Evolutionary conservation across 1,140 invertebrate genomes (phyloP), one percentile per base, ranked within the genome.

Genomic region (Brachionus paranguensis): DNA sequence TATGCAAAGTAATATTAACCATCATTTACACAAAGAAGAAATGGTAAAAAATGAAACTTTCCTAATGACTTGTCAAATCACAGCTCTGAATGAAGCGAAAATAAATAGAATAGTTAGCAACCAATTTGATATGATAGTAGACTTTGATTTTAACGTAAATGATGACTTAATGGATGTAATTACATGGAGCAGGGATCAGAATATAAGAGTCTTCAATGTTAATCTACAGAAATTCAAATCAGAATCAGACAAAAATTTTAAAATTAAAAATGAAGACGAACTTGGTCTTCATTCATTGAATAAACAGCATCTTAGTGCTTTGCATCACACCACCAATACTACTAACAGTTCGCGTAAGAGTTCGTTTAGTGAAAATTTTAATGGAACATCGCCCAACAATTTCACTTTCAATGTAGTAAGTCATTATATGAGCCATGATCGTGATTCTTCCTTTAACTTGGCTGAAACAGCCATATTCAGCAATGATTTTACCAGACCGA

Each of bases 341-440:
- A 76, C 72, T 27, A 76, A 76, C 50, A 76, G 72, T 50, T 76
- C 72, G 3, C 41, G 72, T 3, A 76, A 76, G 27, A 76, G 72
- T 10, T 76, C 72, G 3, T 76, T 76, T 76, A 76, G 72, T 29
- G 72, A 76, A 76, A 76, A 76, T 47, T 29, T 76, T 27, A 76
- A 50, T 41, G 72, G 72, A 27, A 76, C 72, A 27, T 50, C 72
- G 12, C 72, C 72, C 1, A 70, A 17, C n/a, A 76, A 76, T 76
- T 76, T 76, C 27, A 27, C 24, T n/a, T 76, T 50, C 10, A 76
- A 47, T 47, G 43, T 43, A 6, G 33, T 24, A 8, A 74, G 33
- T 45, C 20, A 43, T 17, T 33, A 68, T 20, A 50, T 50, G 2
- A 76, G 29, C 43, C 29, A 20, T 27, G 72, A 76, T 20, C 17